Evolutionary conservation across 2,113 vertebrate genomes (phyloP).

Genomic region (Vulpes vulpes): DNA sequence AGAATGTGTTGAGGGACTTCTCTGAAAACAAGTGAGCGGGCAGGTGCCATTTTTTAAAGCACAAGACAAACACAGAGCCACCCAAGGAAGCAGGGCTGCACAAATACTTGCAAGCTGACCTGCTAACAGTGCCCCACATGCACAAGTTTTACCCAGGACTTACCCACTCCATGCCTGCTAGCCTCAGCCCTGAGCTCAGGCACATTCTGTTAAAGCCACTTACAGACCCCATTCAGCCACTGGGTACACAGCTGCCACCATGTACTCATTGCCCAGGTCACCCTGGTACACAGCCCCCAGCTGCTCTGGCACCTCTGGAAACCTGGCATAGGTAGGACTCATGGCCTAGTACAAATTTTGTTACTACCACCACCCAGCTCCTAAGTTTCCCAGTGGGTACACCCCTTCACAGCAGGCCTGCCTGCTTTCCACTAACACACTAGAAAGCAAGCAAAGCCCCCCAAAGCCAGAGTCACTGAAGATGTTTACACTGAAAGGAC

Average conservation of each 20-base stretch:
- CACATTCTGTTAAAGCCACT: neutral
- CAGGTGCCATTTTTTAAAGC: neutral
- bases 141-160: neutral
- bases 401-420: neutral
- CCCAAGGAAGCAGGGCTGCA: neutral
- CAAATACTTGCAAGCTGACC: neutral
- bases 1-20: neutral
- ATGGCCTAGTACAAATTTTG: neutral
- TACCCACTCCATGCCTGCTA: neutral
- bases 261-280: neutral
- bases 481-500: neutral
- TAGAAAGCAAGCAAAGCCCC: neutral
- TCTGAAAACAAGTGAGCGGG: neutral
- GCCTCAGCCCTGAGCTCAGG: neutral
- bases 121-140: neutral
- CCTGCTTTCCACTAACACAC: neutral
- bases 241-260: neutral
- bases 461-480: neutral
- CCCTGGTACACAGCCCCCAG: neutral
- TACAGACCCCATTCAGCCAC: neutral
- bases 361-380: neutral
- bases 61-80: neutral
- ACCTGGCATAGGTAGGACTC: neutral
- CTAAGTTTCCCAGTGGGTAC: neutral
- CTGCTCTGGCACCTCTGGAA: neutral